These are phyloP conservation scores for Boleophthalmus pectinirostris DNA, from an alignment of 2,113 vertebrate species.

Conservation along the genomic window DNA sequence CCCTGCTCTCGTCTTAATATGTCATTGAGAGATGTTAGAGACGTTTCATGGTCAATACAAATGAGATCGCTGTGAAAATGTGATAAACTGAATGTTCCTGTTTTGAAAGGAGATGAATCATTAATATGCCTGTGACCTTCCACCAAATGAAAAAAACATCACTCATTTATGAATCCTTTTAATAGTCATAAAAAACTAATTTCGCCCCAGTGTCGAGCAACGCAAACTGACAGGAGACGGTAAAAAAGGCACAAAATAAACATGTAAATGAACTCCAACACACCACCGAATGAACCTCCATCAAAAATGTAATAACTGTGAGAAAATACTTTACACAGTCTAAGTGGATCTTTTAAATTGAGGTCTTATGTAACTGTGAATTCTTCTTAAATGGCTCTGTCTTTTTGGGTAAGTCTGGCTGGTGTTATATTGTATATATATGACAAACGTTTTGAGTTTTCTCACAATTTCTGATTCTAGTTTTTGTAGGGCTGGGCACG, in stretches of 20 bases:
- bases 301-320: background rate
- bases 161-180: background rate
- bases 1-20: background rate
- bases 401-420: background rate
- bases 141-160: conserved; percentile 5
- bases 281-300: background rate
- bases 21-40: background rate
- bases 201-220: conserved; percentile 4
- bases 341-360: background rate
- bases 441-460: too few species aligned
- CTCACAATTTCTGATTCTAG: too few species aligned
- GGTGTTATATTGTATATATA: too few species aligned
- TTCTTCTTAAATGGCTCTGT: background rate
- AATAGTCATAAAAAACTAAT: conserved; percentile 8
- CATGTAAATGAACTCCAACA: background rate
- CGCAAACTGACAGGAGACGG: conserved; percentile 22
- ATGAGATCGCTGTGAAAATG: background rate
- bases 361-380: background rate
- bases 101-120: background rate
- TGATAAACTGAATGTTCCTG: background rate
- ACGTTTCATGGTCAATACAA: conserved; percentile 5
- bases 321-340: background rate
- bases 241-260: conserved; percentile 10
- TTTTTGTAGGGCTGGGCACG: too few species aligned
- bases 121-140: conserved; percentile 9